Conservation (phyloP, 2,113 vertebrate genomes). For the Eurystomus gularis region DNA sequence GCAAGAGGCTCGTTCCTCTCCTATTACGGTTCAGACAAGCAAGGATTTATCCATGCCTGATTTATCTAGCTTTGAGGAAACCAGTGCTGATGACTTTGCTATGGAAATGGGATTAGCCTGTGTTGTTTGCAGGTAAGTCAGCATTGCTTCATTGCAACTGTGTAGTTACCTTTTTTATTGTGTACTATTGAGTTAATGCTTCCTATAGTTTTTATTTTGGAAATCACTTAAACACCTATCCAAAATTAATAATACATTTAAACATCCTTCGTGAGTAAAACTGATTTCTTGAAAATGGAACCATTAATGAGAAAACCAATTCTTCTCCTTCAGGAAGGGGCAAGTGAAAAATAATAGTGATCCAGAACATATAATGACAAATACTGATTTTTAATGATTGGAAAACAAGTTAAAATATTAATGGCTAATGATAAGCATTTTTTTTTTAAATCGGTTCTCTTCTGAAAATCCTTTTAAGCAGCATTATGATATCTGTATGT, state of each 20-base stretch:
- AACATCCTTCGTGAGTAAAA: neutral
- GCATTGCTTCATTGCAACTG: neutral
- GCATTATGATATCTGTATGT: neutral
- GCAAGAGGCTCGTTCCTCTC: constrained; percentile 86
- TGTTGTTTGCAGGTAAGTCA: constrained; percentile 90
- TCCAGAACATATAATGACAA: neutral
- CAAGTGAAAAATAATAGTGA: neutral
- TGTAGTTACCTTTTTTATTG: neutral
- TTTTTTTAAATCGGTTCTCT: neutral
- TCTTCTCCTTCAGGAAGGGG: neutral
- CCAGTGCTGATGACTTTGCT: constrained; percentile 95
- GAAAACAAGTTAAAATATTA: neutral
- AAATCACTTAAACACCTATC: neutral
- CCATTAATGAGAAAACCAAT: neutral
- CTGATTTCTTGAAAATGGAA: neutral
- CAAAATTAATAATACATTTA: neutral
- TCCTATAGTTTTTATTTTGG: neutral
- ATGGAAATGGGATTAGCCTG: constrained; percentile 99
- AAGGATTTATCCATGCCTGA: constrained; percentile 89
- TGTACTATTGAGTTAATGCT: neutral
- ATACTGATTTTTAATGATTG: neutral
- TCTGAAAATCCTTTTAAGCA: neutral
- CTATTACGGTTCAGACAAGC: constrained; percentile 87
- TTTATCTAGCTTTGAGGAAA: constrained; percentile 92
- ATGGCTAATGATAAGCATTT: neutral